Conservation (phyloP, 2,797 vertebrate genomes). For the Arnoldichthys spilopterus region DNA sequence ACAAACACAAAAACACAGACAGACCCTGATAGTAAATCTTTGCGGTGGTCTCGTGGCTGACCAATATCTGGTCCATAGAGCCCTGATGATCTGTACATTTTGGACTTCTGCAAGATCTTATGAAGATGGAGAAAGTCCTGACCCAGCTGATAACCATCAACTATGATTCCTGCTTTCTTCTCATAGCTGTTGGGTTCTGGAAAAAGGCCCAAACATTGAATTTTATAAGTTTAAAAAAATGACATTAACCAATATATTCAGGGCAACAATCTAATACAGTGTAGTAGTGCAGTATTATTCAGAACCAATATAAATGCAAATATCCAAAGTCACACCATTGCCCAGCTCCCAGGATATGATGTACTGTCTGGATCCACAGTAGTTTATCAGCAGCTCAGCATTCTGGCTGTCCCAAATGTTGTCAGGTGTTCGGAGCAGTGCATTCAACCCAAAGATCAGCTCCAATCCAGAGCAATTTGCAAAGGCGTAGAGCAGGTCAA, state of each 20-base stretch:
- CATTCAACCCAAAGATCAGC: conserved; percentile 94
- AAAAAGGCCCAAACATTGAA: neutral
- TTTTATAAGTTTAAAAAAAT: neutral
- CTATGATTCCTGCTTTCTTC: conserved; percentile 87
- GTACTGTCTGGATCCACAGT: conserved; percentile 83
- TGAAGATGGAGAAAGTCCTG: conserved; percentile 83
- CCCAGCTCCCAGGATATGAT: conserved; percentile 93
- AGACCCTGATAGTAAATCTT: conserved; percentile 81
- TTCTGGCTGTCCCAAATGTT: conserved; percentile 89
- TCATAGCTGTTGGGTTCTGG: conserved; percentile 93
- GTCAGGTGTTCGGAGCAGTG: conserved; percentile 79
- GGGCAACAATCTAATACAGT: neutral
- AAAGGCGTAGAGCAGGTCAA: conserved; percentile 89
- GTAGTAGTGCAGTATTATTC: neutral
- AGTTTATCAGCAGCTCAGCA: conserved; percentile 80
- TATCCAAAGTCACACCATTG: conserved; percentile 80
- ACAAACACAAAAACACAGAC: neutral
- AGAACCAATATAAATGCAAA: neutral
- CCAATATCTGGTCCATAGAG: conserved; percentile 90
- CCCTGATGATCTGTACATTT: conserved; percentile 71
- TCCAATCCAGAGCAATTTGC: conserved; percentile 84
- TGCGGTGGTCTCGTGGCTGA: conserved; percentile 80
- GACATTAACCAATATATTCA: too few species aligned
- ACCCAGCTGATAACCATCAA: conserved; percentile 88
- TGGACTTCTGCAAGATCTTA: conserved; percentile 78